Evolutionary conservation across 2,797 vertebrate genomes (phyloP).

Genomic region (Phataginus tricuspis): DNA sequence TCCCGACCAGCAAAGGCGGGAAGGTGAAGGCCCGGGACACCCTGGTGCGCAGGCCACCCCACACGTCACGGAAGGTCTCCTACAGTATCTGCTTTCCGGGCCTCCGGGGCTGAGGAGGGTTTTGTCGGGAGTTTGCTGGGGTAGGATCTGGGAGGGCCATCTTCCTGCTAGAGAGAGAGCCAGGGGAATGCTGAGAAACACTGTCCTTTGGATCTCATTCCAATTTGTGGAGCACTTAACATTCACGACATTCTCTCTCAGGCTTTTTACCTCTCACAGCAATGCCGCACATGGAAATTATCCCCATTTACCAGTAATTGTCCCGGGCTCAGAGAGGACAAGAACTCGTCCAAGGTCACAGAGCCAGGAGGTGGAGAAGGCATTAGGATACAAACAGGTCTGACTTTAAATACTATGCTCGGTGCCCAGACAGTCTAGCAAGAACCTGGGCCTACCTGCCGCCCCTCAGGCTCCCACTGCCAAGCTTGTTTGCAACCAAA

Average conservation of each 20-base stretch:
- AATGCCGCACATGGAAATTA: background rate
- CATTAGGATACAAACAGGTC: background rate
- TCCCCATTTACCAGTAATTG: background rate
- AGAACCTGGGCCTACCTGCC: accelerated
- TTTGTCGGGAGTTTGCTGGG: background rate
- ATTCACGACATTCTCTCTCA: background rate
- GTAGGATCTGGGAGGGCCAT: too few relatives aligned
- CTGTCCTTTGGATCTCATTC: background rate
- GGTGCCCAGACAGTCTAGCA: background rate
- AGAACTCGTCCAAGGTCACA: background rate
- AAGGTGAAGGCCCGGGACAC: background rate
- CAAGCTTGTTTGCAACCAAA: background rate
- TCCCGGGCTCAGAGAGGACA: background rate
- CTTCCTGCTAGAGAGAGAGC: background rate
- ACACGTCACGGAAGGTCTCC: accelerated
- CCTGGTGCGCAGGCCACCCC: background rate
- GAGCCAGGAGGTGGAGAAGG: background rate
- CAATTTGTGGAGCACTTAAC: background rate
- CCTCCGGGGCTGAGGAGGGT: background rate
- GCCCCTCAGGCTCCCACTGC: background rate
- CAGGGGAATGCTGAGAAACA: background rate
- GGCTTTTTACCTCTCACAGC: background rate
- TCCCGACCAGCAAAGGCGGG: background rate
- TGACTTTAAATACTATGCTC: background rate
- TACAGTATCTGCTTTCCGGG: background rate